Evolutionary conservation across 2,797 vertebrate genomes (phyloP).

Genomic region (Anniella stebbinsi): DNA sequence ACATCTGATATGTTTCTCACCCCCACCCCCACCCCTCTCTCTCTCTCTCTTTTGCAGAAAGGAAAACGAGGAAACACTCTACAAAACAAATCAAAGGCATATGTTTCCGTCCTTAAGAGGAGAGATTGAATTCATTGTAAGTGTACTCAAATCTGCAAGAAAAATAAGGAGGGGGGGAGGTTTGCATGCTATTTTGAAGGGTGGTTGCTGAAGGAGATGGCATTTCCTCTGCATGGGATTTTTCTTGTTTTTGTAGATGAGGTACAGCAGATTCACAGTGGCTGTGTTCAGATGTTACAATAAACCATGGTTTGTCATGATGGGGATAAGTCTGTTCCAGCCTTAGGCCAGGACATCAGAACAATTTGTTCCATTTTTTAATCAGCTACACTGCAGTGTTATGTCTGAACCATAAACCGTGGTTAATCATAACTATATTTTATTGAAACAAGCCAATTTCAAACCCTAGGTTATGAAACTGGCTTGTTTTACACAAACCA

Average conservation of each 20-base stretch:
- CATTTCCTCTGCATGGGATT: background rate
- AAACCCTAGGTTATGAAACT: background rate
- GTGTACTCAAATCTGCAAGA: constrained; percentile 5
- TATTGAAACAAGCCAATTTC: background rate
- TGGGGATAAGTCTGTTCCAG: background rate
- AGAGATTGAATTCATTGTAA: constrained; percentile 71
- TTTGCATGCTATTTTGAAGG: background rate
- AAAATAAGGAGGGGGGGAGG: background rate
- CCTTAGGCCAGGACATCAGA: background rate
- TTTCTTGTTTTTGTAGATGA: background rate
- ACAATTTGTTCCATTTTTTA: too few species aligned
- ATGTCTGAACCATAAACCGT: too few species aligned
- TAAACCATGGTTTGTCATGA: background rate
- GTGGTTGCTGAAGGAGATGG: too few species aligned
- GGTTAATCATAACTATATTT: too few species aligned
- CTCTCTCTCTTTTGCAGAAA: constrained; percentile 63
- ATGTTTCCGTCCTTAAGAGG: constrained; percentile 45
- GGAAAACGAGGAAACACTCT: constrained; percentile 62
- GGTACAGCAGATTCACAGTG: background rate
- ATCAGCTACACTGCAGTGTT: too few species aligned
- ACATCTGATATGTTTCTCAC: constrained; percentile 81
- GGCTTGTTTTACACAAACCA: background rate
- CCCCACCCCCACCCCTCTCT: too few species aligned
- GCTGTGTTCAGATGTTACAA: too few species aligned
- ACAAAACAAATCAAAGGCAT: constrained; percentile 72